Evolutionary conservation across 2,888 invertebrate species (phyloP), one percentile per base, ranked within the genome.

Genomic region (Pecten maximus): DNA sequence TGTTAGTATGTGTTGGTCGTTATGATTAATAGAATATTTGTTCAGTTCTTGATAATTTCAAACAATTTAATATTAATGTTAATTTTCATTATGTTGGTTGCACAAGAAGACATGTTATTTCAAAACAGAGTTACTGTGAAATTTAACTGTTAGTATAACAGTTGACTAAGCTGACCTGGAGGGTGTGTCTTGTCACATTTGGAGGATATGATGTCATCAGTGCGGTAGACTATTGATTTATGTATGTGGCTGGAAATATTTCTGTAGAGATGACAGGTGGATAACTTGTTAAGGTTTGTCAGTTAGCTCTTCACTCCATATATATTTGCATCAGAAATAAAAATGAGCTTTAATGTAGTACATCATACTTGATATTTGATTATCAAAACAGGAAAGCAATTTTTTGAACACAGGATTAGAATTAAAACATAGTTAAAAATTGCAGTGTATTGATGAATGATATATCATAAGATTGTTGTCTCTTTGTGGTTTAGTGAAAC

Each of bases 161-260:
- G 74, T 74, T 74, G 28, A 74, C 74, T 74, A 74, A 74, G 28
- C 12, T 28, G 23, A 35, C 74, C 74, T 74, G 35, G 35, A 74
- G 74, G 74, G 74, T 35, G 74, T 74, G 74, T 74, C 74, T 28
- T 15, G 28, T 74, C 74, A 74, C 35, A 74, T 74, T 74, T 74
- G 6, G 74, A 74, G 35, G 74, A 74, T 74, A 35, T 74, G 74
- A 74, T 74, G 74, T 74, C 74, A 74, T 74, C 74, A n/a, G 54
- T 54, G n/a, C 23, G 74, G 28, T 35, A 10, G 35, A 74, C 23
- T 74, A 74, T 74, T 74, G 74, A 74, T 74, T 74, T 74, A 74
- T 74, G 74, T 35, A 4, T 74, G 74, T 74, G 35, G 74, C 74
- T 35, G 54, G 35, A 74, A 74, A 74, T 74, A 74, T 35, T 74